A percentile compares a stretch with the other conserved stretches of the same genome.
These are phyloP conservation scores for Eupleurogrammus muticus DNA, from an alignment of 2,797 vertebrate species.

Conservation along the genomic window DNA sequence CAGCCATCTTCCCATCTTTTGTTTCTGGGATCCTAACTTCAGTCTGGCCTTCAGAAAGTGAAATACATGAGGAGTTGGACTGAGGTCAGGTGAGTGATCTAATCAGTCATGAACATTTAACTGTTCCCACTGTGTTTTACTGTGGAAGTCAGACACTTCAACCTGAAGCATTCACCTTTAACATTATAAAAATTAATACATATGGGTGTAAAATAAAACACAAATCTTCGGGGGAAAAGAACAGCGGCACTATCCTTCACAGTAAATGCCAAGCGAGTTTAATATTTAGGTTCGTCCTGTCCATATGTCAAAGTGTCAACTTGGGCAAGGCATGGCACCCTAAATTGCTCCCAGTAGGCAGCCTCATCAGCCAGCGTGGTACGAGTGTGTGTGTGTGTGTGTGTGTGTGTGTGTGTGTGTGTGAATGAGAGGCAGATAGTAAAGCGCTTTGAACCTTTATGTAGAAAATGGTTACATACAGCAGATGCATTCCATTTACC, in stretches of 20 bases:
- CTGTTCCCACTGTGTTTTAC: not conserved
- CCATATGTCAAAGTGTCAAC: not conserved
- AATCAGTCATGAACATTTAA: too few species aligned
- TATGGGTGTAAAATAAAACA: not conserved
- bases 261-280: not conserved
- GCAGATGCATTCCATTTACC: too few species aligned
- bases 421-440: not conserved
- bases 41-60: too few species aligned
- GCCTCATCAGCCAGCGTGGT: not conserved
- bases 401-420: not conserved
- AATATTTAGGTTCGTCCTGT: conserved; percentile 13
- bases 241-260: not conserved
- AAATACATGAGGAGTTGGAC: not conserved
- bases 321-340: not conserved
- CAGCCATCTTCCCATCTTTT: not conserved
- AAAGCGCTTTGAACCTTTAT: too few species aligned
- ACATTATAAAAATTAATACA: not conserved
- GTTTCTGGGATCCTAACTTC: not conserved
- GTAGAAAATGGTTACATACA: too few species aligned
- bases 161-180: not conserved
- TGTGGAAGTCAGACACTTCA: not conserved
- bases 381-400: too few species aligned
- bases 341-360: not conserved
- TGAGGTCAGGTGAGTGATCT: too few species aligned
- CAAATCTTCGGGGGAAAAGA: not conserved